Base-by-base conservation (phyloP, 2,797 vertebrate species). In the Poeciliopsis paucimaculata region DNA sequence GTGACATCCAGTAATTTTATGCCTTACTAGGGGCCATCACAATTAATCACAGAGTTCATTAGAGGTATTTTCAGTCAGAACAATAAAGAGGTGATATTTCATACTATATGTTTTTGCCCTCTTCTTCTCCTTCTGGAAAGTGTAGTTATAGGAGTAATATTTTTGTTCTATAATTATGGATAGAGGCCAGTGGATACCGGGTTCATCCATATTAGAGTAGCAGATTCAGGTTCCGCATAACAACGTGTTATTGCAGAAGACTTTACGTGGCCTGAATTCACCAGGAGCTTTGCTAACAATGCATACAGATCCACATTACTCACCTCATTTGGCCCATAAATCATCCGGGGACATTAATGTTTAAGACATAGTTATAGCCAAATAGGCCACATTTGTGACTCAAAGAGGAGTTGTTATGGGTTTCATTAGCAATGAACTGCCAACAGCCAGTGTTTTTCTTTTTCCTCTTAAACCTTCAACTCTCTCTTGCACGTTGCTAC, bases 201-300 rank as follows among this genome's bases (percentile, higher is more conserved):
- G 78, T 81, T 81, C 47, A 74, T 73, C 26, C 23, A 26, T 41
- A 68, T 77, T 66, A 73, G 39, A 77, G 60, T 6, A 87, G 80
- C 85, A 92, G 89, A 80, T 87, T 87, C 75, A 81, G 1, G n/a
- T 84, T 73, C 86, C 86, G 86, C 88, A 82, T 73, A 82, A 80
- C 15, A 72, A 77, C 79, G 20, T 57, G 72, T 47, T 81, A 84
- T 90, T 89, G 78, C 78, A 72, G 77, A 86, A 62, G 68, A 20
- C 2, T 87, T 76, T 86, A 82, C 57, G 78, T 84, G 86, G 72
- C 55, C 86, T 78, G 87, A 87, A 87, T 88, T 72, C 86, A 82
- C 66, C 84, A 85, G 68, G 75, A 11, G 76, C 77, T 80, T 78
- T 77, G 66, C 64, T 57, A 77, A 55, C 66, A 75, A 45, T n/a